A percentile compares a stretch with the other conserved stretches of the same genome.
Conservation (phyloP, 1,140 invertebrate genomes). For the Brachionus paranguensis region DNA sequence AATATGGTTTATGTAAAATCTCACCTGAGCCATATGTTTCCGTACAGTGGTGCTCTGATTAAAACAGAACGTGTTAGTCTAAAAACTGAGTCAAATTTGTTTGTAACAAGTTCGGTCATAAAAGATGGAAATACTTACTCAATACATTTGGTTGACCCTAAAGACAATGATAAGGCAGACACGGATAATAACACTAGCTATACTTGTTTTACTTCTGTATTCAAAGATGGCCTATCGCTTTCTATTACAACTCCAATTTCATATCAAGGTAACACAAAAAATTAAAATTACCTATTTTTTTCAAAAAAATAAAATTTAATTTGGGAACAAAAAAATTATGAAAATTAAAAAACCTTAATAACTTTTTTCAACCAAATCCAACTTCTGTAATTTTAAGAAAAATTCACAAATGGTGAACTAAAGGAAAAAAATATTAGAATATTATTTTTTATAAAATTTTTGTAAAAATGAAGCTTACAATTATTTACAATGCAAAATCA, state of each 20-base stretch:
- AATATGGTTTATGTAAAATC: slow-evolving; percentile 51
- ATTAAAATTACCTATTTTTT: neutral
- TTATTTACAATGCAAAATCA: no score
- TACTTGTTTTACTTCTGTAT: slow-evolving; percentile 41
- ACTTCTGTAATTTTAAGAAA: no score
- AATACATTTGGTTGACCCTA: slow-evolving; percentile 52
- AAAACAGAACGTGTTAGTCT: slow-evolving; percentile 50
- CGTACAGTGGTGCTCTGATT: slow-evolving; percentile 52
- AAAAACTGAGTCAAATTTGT: slow-evolving; percentile 42
- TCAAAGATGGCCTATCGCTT: slow-evolving; percentile 19
- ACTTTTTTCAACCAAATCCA: no score
- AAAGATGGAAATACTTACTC: slow-evolving; percentile 53
- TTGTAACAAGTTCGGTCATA: slow-evolving; percentile 46
- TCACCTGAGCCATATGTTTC: slow-evolving; percentile 50
- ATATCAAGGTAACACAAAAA: neutral
- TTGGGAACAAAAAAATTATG: neutral
- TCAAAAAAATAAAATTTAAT: neutral
- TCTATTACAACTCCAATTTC: neutral
- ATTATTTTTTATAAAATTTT: no score
- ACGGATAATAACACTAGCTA: neutral
- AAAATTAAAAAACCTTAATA: no score
- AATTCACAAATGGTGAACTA: no score
- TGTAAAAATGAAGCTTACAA: no score
- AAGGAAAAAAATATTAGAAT: no score
- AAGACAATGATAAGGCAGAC: neutral